Percentiles rank a stretch among this genome's conserved stretches.
phyloP scores from a whole-genome alignment of 1,140 invertebrate genomes.

The Drosophila kikkawai region DNA sequence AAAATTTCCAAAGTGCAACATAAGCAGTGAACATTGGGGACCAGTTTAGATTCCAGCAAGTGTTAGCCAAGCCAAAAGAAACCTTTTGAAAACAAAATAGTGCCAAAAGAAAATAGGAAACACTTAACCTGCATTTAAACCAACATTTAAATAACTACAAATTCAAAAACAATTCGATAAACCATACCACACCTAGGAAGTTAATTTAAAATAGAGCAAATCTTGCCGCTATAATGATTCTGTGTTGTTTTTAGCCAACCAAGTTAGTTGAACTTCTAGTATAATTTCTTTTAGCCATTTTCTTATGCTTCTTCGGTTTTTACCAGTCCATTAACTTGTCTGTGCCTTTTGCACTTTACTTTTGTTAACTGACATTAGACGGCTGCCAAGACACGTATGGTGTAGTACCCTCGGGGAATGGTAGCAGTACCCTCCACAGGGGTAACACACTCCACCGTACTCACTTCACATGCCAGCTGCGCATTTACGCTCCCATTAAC shows the following conservation, averaged over 20 bases:
- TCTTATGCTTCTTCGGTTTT: constrained; percentile 49
- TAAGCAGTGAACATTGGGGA: constrained; percentile 18
- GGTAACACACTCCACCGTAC: constrained; percentile 50
- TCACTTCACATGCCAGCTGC: constrained; percentile 77
- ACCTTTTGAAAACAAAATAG: neutral
- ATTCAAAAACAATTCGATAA: neutral
- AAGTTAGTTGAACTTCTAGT: constrained; percentile 59
- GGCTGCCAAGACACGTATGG: constrained; percentile 20
- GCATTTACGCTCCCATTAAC: constrained; percentile 82
- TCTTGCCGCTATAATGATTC: constrained; percentile 26
- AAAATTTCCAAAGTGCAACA: constrained; percentile 28
- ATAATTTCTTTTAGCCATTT: constrained; percentile 30
- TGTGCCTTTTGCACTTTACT: constrained; percentile 78
- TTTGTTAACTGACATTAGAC: constrained; percentile 69
- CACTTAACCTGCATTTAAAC: neutral
- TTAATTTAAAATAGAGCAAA: constrained; percentile 9
- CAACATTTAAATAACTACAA: neutral
- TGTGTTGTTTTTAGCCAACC: constrained; percentile 19
- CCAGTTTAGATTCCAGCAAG: neutral
- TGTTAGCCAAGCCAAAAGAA: neutral
- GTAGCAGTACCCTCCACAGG: constrained; percentile 32
- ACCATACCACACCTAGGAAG: neutral
- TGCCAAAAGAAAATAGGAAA: neutral
- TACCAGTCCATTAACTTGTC: constrained; percentile 79
- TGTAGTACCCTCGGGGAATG: constrained; percentile 6